Evolutionary conservation across 1,140 invertebrate genomes (phyloP), one percentile per base, ranked within the genome.

Genomic region (Ceratina japonica): DNA sequence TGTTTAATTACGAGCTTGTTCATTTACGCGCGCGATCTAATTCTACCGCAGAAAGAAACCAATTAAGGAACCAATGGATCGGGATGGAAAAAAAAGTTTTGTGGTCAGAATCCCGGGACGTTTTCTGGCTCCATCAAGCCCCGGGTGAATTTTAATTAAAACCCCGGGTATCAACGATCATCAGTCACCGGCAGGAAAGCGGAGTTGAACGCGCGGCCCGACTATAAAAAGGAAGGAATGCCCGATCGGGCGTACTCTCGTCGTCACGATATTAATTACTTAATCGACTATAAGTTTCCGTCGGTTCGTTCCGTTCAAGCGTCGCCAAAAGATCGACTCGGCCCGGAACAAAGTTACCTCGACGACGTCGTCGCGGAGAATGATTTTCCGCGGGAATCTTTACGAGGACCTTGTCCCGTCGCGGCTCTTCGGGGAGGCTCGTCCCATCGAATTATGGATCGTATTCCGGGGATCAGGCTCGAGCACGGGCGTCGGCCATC

Each of bases 111-210:
- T 24, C 37, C 20, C 15, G 13, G 3, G 49, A 66, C 37, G 22
- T 51, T 51, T 49, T 65, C 13, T 49, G 20, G 8, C 20, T 3
- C 2, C 64, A 24, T 51, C 20, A 51, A 12, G 31, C 12, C n/a
- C 63, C 37, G 37, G 10, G 20, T 22, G 64, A 15, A 51, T 66
- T 66, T 66, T 66, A 66, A 66, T 66, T 66, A 66, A 66, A 66
- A 15, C 64, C 37, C 64, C 64, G 0, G 15, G 12, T 22, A 51
- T 66, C 64, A 66, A 16, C 64, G 64, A 22, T 66, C 64, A 51
- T 66, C 64, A 66, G 37, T 66, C 64, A 66, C 44, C 20, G 20
- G 15, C 37, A 44, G 37, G 37, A 10, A n/a, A 12, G 63, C 10
- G 44, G 49, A 65, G 63, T 65, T 49, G 63, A 44, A 49, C 22